Conservation (phyloP, 2,113 vertebrate genomes). For the Gallinago undulata region DNA sequence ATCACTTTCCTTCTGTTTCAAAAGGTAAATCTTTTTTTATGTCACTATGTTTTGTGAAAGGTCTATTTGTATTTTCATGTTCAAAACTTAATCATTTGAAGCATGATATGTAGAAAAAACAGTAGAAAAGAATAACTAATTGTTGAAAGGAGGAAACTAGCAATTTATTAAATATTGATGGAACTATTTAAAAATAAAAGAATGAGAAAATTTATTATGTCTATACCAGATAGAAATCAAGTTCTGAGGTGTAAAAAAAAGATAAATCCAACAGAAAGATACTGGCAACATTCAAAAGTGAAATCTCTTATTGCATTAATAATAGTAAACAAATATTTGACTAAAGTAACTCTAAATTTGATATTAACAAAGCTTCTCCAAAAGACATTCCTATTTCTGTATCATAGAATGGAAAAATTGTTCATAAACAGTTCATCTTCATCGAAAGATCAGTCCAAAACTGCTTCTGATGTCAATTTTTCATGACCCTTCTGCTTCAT, state of each 20-base stretch:
- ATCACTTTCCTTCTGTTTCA: background rate
- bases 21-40: background rate
- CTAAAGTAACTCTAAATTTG: background rate
- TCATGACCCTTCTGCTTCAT: background rate
- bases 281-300: background rate
- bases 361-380: background rate
- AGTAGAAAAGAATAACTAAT: background rate
- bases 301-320: background rate
- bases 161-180: background rate
- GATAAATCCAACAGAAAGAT: background rate
- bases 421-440: background rate
- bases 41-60: background rate
- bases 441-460: background rate
- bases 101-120: background rate
- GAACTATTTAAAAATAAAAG: background rate
- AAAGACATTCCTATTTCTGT: background rate
- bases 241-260: background rate
- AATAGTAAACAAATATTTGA: background rate
- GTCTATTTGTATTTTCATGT: background rate
- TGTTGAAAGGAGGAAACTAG: background rate
- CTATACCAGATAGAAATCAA: accelerated
- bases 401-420: background rate
- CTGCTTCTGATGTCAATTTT: background rate
- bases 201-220: background rate
- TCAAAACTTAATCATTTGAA: background rate